These are phyloP conservation scores for Ochropacha duplaris DNA, from an alignment of 2,888 invertebrate genomes.

Conservation along the genomic window DNA sequence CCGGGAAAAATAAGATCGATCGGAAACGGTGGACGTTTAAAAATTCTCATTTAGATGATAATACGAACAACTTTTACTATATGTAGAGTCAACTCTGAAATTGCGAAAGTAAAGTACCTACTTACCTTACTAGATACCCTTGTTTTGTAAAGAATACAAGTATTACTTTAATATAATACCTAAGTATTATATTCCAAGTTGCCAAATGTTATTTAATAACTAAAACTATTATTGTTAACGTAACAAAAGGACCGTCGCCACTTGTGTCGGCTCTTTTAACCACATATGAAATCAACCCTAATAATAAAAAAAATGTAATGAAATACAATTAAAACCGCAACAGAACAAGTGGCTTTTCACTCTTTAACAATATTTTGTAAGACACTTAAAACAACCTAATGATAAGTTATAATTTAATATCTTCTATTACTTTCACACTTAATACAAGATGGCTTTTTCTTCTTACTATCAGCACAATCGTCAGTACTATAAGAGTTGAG, in stretches of 20 bases:
- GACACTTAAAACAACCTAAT: slow-evolving; percentile 4
- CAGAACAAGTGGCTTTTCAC: slow-evolving; percentile 37
- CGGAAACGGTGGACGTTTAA: too few species aligned
- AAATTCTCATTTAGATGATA: too few species aligned
- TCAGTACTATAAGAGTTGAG: background rate
- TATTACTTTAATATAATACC: too few species aligned
- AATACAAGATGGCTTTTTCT: too few species aligned
- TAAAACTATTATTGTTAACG: slow-evolving; percentile 45
- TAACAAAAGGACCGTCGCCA: slow-evolving; percentile 41
- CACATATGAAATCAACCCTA: slow-evolving; percentile 44
- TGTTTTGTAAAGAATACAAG: too few species aligned
- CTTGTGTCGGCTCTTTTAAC: slow-evolving; percentile 37
- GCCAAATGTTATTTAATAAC: slow-evolving; percentile 40
- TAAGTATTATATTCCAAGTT: too few species aligned
- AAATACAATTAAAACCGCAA: slow-evolving; percentile 66
- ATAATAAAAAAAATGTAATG: slow-evolving; percentile 32
- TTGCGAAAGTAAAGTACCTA: background rate
- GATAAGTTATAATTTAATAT: too few species aligned
- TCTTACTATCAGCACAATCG: too few species aligned
- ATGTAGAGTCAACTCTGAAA: background rate
- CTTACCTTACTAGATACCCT: too few species aligned
- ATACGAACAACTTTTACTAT: too few species aligned
- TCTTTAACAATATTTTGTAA: slow-evolving; percentile 29
- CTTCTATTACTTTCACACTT: too few species aligned
- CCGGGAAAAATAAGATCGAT: too few species aligned